Percentiles rank a stretch among this genome's conserved stretches.
Conservation (phyloP, 2,113 vertebrate species). For the Chrysemys picta region DNA sequence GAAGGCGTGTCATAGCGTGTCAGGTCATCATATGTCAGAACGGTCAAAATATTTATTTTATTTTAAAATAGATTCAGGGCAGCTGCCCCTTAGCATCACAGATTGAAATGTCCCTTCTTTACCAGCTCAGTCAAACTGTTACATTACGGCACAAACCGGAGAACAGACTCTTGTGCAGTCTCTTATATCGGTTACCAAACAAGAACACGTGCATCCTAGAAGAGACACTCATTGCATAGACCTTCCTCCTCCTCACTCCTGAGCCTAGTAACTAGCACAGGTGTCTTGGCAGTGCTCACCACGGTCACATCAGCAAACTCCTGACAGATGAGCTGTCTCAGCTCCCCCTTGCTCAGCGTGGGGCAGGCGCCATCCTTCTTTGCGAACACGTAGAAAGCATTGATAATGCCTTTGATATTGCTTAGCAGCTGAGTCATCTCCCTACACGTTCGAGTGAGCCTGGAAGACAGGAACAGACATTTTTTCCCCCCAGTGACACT, state of each 20-base stretch:
- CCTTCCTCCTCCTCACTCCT: background rate
- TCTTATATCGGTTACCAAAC: no score
- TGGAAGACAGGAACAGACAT: background rate
- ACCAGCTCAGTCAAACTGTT: no score
- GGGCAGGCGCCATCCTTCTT: background rate
- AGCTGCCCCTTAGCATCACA: no score
- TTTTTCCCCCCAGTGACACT: background rate
- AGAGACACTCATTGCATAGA: no score
- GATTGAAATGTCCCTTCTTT: no score
- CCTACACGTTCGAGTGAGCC: background rate
- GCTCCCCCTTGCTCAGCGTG: slow-evolving; percentile 57
- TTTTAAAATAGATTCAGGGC: no score
- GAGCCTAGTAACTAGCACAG: rapidly evolving
- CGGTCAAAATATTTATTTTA: no score
- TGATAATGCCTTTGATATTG: slow-evolving; percentile 32
- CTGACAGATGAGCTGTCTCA: slow-evolving; percentile 64
- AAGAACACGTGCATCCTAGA: no score
- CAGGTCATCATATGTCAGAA: no score
- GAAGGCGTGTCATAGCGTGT: no score
- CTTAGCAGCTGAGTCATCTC: slow-evolving; percentile 69
- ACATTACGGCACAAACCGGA: no score
- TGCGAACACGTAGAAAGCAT: slow-evolving; percentile 17
- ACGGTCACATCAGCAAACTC: slow-evolving; percentile 62
- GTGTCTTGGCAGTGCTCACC: slow-evolving; percentile 46
- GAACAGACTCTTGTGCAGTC: no score